Evolutionary conservation across 2,113 vertebrate genomes (phyloP).

Genomic region (Callipepla californica): DNA sequence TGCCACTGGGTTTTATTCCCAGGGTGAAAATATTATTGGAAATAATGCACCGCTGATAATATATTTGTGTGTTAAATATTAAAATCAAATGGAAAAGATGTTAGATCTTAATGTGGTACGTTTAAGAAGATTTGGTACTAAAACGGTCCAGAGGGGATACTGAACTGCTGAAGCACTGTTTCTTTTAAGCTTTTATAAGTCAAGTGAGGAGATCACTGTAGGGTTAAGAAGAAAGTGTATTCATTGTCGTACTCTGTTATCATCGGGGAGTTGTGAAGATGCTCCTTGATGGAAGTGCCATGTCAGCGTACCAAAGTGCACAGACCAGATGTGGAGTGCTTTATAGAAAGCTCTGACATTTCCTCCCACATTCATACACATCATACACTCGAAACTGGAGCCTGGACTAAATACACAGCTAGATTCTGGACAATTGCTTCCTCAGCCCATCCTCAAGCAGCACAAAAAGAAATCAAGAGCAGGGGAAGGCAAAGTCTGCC

Average conservation of each 20-base stretch:
- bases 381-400: background rate
- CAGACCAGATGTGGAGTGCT: rapidly evolving
- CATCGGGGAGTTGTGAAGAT: background rate
- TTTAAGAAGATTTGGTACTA: background rate
- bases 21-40: slow-evolving; percentile 34
- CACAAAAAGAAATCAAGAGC: background rate
- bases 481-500: background rate
- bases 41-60: slow-evolving; percentile 25
- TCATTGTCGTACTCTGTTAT: background rate
- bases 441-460: background rate
- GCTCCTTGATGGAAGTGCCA: background rate
- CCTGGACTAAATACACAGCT: background rate
- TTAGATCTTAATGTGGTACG: background rate
- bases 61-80: slow-evolving; percentile 32
- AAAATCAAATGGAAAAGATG: slow-evolving; percentile 35
- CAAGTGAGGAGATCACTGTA: background rate
- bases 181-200: slow-evolving; percentile 4
- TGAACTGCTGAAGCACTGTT: slow-evolving; percentile 23
- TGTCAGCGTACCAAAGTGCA: background rate
- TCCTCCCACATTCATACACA: background rate
- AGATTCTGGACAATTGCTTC: background rate
- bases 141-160: background rate
- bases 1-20: slow-evolving; percentile 30
- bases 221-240: background rate
- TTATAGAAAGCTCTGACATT: background rate